Base-by-base conservation (phyloP, 2,888 invertebrate genomes). In the Agonopterix subpropinquella region DNA sequence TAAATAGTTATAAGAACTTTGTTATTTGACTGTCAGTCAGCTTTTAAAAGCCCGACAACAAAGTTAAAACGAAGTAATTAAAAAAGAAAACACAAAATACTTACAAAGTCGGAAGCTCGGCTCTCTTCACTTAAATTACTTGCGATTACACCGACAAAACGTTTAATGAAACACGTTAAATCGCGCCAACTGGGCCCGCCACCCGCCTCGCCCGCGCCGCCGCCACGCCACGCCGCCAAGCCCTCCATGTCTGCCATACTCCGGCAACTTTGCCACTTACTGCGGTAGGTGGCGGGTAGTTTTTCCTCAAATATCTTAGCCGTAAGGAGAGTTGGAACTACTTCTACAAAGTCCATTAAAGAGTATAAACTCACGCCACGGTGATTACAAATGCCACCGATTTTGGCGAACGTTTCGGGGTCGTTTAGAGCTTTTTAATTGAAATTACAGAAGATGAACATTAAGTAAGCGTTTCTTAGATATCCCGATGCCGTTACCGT, bases 61-160 rank as follows among this genome's bases (percentile, higher is more conserved):
- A 87, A 88, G 86, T 88, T 88, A 81, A 85, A 87, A 87, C 86
- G 83, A 87, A 85, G 86, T 87, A 87, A 87, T 86, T 88, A 88
- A 87, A 87, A 87, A 87, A 86, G 86, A 86, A 86, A 87, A 86
- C 84, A 85, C 85, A 87, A 85, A 87, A 87, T 87, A 84, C 86
- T 87, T 84, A 84, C 83, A 82, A 86, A 87, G 85, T 88, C 85
- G 85, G 87, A 86, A 86, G 85, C 84, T 78, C 78, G 79, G 80
- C 82, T 83, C 85, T 86, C 87, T 86, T 84, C 86, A 85, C 81
- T 87, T 86, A 87, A 87, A 87, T 87, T 85, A 87, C 86, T 88
- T 77, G 85, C 85, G 86, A 87, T 88, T 87, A 88, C 83, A 84
- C 87, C 86, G 82, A 84, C 87, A 84, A 87, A 87, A 83, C 84